Percentiles rank a stretch among this genome's conserved stretches.
phyloP scores from a whole-genome alignment of 2,797 vertebrate genomes.

The Pelobates cultripes region DNA sequence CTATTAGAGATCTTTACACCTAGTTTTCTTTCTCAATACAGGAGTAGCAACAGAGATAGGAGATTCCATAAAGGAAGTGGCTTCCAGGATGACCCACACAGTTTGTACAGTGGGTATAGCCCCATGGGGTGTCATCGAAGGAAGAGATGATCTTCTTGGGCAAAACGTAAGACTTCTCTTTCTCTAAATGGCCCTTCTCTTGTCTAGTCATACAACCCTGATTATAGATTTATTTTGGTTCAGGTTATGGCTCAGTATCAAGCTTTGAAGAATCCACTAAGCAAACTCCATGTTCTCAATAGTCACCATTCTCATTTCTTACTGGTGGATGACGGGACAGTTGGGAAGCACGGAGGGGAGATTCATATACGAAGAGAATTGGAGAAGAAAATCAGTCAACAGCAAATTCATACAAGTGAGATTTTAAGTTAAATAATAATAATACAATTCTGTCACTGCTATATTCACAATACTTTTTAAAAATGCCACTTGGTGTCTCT shows the following conservation, averaged over 20 bases:
- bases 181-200: too few species aligned
- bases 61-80: constrained; percentile 55
- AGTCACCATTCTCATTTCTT: constrained; percentile 55
- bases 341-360: constrained; percentile 49
- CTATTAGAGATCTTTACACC: background rate
- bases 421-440: background rate
- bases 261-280: constrained; percentile 51
- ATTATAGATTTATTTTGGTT: constrained; percentile 12
- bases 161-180: constrained; percentile 45
- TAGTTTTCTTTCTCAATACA: constrained; percentile 1
- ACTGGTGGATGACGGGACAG: constrained; percentile 58
- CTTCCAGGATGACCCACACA: constrained; percentile 34
- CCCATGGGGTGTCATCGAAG: constrained; percentile 58
- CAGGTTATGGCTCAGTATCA: constrained; percentile 57
- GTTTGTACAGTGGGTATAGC: constrained; percentile 56
- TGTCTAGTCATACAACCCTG: too few species aligned
- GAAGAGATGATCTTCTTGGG: constrained; percentile 56
- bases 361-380: constrained; percentile 42
- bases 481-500: too few species aligned
- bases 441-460: too few species aligned
- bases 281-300: constrained; percentile 56
- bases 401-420: constrained; percentile 55
- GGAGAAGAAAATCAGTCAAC: constrained; percentile 48
- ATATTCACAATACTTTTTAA: too few species aligned
- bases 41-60: constrained; percentile 54